Base-by-base conservation (phyloP, 2,888 invertebrate genomes). In the Rhagophthalmus giganteus region DNA sequence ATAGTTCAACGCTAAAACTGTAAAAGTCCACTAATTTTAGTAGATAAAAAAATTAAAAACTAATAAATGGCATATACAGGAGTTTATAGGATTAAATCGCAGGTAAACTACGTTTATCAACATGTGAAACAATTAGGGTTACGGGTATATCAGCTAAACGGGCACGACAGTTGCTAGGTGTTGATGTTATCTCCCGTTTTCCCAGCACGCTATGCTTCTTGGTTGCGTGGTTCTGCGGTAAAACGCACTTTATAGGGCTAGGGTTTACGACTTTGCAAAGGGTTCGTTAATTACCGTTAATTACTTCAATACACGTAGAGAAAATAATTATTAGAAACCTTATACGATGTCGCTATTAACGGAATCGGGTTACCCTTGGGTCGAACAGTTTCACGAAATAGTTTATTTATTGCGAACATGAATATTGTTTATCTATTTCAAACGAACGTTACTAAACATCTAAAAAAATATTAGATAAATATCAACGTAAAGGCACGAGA, bases 41-140 rank as follows among this genome's bases (percentile, higher is more conserved):
- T n/a, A n/a, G n/a, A 20, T 20, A 20, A 20, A 20, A 20, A 20
- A 20, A n/a, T n/a, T n/a, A n/a, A n/a, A n/a, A n/a, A n/a, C n/a
- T n/a, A n/a, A n/a, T n/a, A n/a, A n/a, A n/a, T n/a, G n/a, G n/a
- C n/a, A n/a, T n/a, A n/a, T n/a, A n/a, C n/a, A n/a, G n/a, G 20
- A 5, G 20, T 20, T 20, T 20, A 20, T n/a, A n/a, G n/a, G 20
- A 7, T 20, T 20, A 20, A 20, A 20, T 20, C 20, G 7, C 7
- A 20, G 7, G 20, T 20, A 20, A 20, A 20, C 20, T 20, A 20
- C 20, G 20, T 20, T 51, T 51, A 47, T 54, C 55, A 61, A 57
- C 60, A 58, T 58, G 57, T 55, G 54, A 61, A 61, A 60, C 60
- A 58, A 61, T 61, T 61, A 61, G 56, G 53, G 49, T 41, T 53